phyloP scores from a whole-genome alignment of 2,888 invertebrate species.

The Lordiphosa andalusiaca region DNA sequence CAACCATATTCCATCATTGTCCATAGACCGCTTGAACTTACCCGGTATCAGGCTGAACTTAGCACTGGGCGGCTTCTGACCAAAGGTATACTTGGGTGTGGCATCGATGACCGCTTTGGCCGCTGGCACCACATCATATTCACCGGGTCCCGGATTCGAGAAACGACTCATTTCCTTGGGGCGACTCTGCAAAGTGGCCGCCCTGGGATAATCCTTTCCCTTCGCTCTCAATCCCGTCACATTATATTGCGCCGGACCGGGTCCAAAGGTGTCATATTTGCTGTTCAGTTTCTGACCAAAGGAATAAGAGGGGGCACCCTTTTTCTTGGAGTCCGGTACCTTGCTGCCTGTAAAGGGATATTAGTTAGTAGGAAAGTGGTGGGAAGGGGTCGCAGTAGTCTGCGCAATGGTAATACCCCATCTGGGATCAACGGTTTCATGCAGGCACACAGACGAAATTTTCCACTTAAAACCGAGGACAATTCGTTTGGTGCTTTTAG shows the following conservation, averaged over 20 bases:
- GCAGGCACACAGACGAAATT: too few relatives aligned
- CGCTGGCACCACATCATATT: constrained; percentile 90
- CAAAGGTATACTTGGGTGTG: constrained; percentile 88
- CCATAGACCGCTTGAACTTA: constrained; percentile 73
- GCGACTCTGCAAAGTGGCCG: constrained; percentile 89
- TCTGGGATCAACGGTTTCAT: too few relatives aligned
- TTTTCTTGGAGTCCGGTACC: constrained; percentile 88
- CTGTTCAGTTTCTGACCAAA: constrained; percentile 86
- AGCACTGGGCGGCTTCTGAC: constrained; percentile 84
- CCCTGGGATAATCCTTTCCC: constrained; percentile 89
- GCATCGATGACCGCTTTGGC: constrained; percentile 80
- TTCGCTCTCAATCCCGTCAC: constrained; percentile 91
- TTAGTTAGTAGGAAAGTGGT: too few relatives aligned
- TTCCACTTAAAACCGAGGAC: too few relatives aligned
- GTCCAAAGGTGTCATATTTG: constrained; percentile 84
- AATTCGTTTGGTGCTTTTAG: too few relatives aligned
- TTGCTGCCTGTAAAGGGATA: constrained; percentile 84
- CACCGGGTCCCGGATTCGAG: constrained; percentile 93
- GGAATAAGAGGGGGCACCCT: constrained; percentile 90
- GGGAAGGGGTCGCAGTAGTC: too few relatives aligned
- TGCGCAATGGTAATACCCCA: too few relatives aligned
- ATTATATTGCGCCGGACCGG: constrained; percentile 95
- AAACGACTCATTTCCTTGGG: constrained; percentile 79
- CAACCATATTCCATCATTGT: neutral
- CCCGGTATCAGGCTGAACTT: constrained; percentile 86